A percentile compares a stretch with the other conserved stretches of the same genome.
phyloP scores from a whole-genome alignment of 2,113 vertebrate genomes.

The Eidolon helvum region DNA sequence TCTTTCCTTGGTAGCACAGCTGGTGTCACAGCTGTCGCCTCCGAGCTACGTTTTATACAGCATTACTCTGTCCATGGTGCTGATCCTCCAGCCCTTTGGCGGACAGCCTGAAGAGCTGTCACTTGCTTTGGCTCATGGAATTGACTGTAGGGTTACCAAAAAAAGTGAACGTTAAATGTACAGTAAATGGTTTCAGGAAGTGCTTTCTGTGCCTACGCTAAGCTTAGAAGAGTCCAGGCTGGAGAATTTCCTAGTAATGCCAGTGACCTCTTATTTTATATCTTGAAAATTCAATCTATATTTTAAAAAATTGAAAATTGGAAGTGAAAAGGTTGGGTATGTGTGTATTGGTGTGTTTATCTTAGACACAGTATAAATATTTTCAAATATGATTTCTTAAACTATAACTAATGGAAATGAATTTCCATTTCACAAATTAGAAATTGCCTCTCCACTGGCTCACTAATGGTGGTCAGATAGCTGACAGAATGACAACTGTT shows the following conservation, averaged over 20 bases:
- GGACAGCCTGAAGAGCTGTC: background rate
- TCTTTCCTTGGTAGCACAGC: background rate
- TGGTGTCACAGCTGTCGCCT: background rate
- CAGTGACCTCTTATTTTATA: background rate
- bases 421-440: constrained; percentile 30
- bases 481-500: background rate
- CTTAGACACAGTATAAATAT: background rate
- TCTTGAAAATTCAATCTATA: background rate
- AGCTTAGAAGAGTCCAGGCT: background rate
- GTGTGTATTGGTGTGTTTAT: background rate
- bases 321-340: background rate
- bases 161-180: background rate
- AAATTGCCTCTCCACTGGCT: background rate
- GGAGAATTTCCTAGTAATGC: background rate
- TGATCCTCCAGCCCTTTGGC: background rate
- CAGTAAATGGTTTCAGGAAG: background rate
- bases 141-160: background rate
- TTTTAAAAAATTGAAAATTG: constrained; percentile 4
- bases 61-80: constrained; percentile 60
- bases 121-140: background rate
- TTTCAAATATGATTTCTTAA: constrained; percentile 31
- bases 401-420: background rate
- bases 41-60: fast-evolving
- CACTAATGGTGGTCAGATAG: background rate
- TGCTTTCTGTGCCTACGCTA: background rate